These are phyloP conservation scores for Prostheceraeus crozeri DNA, from an alignment of 2,888 invertebrate genomes.

Conservation along the genomic window DNA sequence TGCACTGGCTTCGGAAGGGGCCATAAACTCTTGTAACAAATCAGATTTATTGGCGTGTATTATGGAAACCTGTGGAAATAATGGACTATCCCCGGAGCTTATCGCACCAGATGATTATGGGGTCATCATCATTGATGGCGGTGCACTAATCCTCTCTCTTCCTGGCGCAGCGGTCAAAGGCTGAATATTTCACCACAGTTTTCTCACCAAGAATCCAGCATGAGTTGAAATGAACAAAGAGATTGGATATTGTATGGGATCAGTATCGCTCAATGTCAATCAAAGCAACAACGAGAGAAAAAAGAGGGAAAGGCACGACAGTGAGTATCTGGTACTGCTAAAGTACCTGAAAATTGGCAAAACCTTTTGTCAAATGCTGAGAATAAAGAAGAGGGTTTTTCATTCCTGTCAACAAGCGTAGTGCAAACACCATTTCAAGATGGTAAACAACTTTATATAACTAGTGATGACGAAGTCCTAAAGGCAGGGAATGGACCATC, in stretches of 20 bases:
- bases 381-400: slow-evolving; percentile 21
- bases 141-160: slow-evolving; percentile 1
- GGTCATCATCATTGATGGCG: slow-evolving; percentile 15
- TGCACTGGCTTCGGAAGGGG: slow-evolving; percentile 33
- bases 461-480: slow-evolving; percentile 27
- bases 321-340: too few species aligned
- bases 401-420: slow-evolving; percentile 32
- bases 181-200: too few species aligned
- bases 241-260: too few species aligned
- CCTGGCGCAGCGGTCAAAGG: too few species aligned
- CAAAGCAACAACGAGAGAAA: too few species aligned
- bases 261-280: too few species aligned
- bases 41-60: slow-evolving; percentile 23
- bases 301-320: too few species aligned
- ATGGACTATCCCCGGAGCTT: slow-evolving; percentile 17
- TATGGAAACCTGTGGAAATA: slow-evolving; percentile 24
- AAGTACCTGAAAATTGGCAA: too few species aligned
- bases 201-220: too few species aligned
- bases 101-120: slow-evolving; percentile 22
- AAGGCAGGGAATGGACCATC: slow-evolving; percentile 22
- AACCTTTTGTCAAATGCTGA: too few species aligned
- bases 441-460: slow-evolving; percentile 24
- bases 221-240: too few species aligned
- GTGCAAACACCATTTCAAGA: slow-evolving; percentile 21
- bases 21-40: slow-evolving; percentile 19